These are phyloP conservation scores for Manduca sexta DNA, from an alignment of 1,140 invertebrate genomes.

Conservation along the genomic window DNA sequence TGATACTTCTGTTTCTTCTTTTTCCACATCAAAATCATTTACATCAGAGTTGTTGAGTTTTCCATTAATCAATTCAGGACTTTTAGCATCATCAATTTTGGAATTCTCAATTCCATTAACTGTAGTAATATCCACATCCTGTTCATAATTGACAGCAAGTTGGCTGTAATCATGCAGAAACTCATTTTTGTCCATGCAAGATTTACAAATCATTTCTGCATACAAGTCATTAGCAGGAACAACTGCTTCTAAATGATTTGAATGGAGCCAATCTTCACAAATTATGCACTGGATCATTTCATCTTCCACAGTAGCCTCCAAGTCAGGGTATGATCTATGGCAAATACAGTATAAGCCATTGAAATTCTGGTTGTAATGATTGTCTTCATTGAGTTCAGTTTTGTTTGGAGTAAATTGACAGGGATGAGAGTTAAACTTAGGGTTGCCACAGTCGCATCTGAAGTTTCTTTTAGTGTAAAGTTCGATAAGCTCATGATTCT, in stretches of 20 bases:
- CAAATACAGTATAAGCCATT: slow-evolving; percentile 94
- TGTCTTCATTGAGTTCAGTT: slow-evolving; percentile 79
- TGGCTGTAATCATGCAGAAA: slow-evolving; percentile 84
- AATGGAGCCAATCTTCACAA: slow-evolving; percentile 99
- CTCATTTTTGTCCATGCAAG: slow-evolving; percentile 81
- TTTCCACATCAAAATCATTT: background rate
- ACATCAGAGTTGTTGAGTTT: background rate
- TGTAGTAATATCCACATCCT: slow-evolving; percentile 22
- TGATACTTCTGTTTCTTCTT: background rate
- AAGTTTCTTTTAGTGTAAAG: slow-evolving; percentile 98
- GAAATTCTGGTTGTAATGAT: slow-evolving; percentile 97
- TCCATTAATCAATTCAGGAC: background rate
- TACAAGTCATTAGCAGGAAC: slow-evolving; percentile 78
- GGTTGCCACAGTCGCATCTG: slow-evolving; percentile 97
- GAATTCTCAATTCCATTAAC: background rate
- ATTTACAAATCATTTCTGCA: slow-evolving; percentile 85
- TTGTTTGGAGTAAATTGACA: slow-evolving; percentile 86
- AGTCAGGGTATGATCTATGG: slow-evolving; percentile 95
- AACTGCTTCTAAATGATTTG: slow-evolving; percentile 81
- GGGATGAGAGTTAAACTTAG: slow-evolving; percentile 81
- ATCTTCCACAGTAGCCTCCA: slow-evolving; percentile 84
- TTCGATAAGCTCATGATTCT: slow-evolving; percentile 96
- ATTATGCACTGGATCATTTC: slow-evolving; percentile 97
- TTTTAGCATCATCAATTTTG: too few species aligned
- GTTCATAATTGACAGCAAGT: slow-evolving; percentile 47